phyloP scores from a whole-genome alignment of 1,140 invertebrate genomes.

The Frieseomelitta varia region DNA sequence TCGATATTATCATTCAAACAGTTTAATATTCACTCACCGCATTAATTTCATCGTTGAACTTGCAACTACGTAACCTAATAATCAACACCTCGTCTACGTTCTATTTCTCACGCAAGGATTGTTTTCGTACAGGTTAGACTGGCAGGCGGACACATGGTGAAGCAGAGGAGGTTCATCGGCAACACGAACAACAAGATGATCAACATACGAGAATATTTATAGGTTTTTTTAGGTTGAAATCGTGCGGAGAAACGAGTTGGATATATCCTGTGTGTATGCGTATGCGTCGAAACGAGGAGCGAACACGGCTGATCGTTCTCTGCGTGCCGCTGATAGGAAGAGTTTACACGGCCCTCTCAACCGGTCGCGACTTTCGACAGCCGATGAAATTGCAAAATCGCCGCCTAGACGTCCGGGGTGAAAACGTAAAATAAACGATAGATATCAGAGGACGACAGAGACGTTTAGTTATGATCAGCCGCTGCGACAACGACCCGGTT shows the following conservation, averaged over 20 bases:
- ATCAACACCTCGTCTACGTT: too few relatives aligned
- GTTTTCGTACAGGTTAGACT: conserved; percentile 69
- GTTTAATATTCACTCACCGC: too few relatives aligned
- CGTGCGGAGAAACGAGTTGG: neutral
- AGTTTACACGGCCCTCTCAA: neutral
- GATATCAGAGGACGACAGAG: neutral
- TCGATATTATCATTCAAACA: too few relatives aligned
- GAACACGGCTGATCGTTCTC: neutral
- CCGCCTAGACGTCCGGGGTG: neutral
- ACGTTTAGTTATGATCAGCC: conserved; percentile 25
- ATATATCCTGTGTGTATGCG: neutral
- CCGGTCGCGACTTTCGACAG: neutral
- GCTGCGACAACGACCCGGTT: conserved; percentile 24
- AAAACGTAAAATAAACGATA: conserved; percentile 18
- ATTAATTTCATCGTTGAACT: too few relatives aligned
- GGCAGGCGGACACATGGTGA: conserved; percentile 75
- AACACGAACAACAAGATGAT: conserved; percentile 79
- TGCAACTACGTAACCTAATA: too few relatives aligned
- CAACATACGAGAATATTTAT: conserved; percentile 76
- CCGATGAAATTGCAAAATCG: neutral
- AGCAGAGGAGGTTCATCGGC: conserved; percentile 77
- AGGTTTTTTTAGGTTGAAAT: conserved; percentile 43
- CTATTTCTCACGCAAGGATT: neutral
- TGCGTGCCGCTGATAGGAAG: conserved; percentile 3
- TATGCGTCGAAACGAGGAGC: neutral